Percentiles rank a stretch among this genome's conserved stretches.
phyloP scores from a whole-genome alignment of 2,888 invertebrate species.

The Allophyes oxyacanthae region DNA sequence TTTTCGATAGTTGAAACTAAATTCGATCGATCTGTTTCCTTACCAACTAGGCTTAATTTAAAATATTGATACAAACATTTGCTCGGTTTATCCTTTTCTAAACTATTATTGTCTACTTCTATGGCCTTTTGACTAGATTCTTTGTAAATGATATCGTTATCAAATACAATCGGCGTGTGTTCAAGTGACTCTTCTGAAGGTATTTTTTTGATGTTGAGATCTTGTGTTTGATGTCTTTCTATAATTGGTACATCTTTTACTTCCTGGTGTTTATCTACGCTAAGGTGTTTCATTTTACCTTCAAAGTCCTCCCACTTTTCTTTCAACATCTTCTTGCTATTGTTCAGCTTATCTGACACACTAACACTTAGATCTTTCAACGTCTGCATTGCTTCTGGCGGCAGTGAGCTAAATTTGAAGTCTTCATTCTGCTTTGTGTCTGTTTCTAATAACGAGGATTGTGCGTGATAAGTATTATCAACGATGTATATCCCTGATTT shows the following conservation, averaged over 20 bases:
- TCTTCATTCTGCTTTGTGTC: conserved; percentile 67
- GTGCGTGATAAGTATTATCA: conserved; percentile 82
- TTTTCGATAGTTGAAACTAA: conserved; percentile 81
- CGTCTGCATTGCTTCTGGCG: conserved; percentile 85
- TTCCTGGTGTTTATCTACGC: conserved; percentile 69
- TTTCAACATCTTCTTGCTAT: conserved; percentile 86
- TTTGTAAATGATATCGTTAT: conserved; percentile 80
- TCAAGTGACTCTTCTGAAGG: conserved; percentile 62
- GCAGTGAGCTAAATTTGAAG: conserved; percentile 74
- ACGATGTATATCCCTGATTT: conserved; percentile 90
- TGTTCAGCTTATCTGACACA: conserved; percentile 86
- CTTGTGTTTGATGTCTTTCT: conserved; percentile 39
- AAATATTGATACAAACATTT: conserved; percentile 82
- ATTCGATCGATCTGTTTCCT: conserved; percentile 78
- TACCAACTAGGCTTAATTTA: conserved; percentile 83
- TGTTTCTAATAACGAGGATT: conserved; percentile 70
- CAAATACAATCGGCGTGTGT: conserved; percentile 58
- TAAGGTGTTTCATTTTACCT: conserved; percentile 83
- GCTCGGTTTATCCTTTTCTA: conserved; percentile 74
- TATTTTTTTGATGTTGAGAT: conserved; percentile 43
- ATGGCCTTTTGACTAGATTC: conserved; percentile 84
- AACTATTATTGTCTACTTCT: conserved; percentile 75
- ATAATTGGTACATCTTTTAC: conserved; percentile 57
- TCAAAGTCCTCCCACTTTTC: conserved; percentile 89
- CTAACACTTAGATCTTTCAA: conserved; percentile 85